A percentile compares a stretch with the other conserved stretches of the same genome.
phyloP scores from a whole-genome alignment of 2,113 vertebrate species.

The Lepus europaeus region DNA sequence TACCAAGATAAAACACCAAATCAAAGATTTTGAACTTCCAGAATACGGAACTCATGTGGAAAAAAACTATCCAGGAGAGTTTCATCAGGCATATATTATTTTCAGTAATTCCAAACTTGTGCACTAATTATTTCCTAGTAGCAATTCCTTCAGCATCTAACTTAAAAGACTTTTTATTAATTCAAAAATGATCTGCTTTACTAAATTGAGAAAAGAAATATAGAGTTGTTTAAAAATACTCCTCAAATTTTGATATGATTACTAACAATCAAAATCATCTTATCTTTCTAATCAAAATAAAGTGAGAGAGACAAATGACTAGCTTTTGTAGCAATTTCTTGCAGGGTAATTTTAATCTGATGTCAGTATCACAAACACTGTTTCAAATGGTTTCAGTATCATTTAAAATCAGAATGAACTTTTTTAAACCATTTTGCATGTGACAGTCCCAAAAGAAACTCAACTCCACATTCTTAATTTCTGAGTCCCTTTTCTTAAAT shows the following conservation, averaged over 20 bases:
- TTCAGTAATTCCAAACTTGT: neutral
- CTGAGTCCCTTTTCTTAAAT: neutral
- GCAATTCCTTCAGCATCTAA: neutral
- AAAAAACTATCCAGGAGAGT: neutral
- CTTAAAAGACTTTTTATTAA: slow-evolving; percentile 17
- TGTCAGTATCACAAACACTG: neutral
- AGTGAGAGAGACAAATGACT: neutral
- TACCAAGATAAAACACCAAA: neutral
- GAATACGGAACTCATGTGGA: neutral
- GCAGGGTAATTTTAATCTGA: slow-evolving; percentile 3
- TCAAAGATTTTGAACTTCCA: neutral
- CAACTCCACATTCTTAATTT: neutral
- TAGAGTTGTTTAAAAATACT: neutral
- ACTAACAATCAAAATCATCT: neutral
- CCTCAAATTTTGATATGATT: neutral
- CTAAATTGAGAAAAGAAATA: neutral
- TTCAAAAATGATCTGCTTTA: neutral
- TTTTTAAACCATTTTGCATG: neutral
- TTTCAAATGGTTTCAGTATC: neutral
- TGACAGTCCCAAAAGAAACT: neutral
- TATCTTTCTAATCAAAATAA: neutral
- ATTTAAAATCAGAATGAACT: neutral
- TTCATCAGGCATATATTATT: neutral
- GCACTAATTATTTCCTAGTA: neutral
- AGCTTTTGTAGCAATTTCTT: neutral